Evolutionary conservation across 2,113 vertebrate genomes (phyloP).

Genomic region (Nycticebus coucang): DNA sequence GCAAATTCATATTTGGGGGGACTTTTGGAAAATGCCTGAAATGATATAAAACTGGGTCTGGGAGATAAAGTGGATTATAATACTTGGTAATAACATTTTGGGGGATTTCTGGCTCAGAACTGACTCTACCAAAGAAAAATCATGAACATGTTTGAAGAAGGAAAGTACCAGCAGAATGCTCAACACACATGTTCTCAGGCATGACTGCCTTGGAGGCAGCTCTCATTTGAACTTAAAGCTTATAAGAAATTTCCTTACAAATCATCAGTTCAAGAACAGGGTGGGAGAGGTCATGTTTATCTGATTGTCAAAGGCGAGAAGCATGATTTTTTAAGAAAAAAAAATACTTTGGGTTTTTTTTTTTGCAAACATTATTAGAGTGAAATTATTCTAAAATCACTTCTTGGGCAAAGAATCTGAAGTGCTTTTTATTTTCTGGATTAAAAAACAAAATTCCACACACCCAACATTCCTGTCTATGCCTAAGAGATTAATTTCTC

Average conservation of each 20-base stretch:
- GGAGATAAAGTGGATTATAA: background rate
- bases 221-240: background rate
- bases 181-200: fast-evolving
- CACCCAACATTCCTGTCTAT: slow-evolving; percentile 48
- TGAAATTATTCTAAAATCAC: slow-evolving; percentile 48
- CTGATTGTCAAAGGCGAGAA: background rate
- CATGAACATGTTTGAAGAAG: background rate
- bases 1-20: background rate
- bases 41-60: background rate
- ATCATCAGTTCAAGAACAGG: slow-evolving; percentile 1
- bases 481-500: slow-evolving; percentile 54
- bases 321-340: slow-evolving; percentile 31
- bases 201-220: background rate
- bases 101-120: background rate
- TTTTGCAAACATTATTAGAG: background rate
- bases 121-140: background rate
- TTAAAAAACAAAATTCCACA: background rate
- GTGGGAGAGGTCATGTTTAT: background rate
- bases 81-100: background rate
- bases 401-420: slow-evolving; percentile 41
- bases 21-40: slow-evolving; percentile 28
- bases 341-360: background rate
- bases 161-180: background rate
- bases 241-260: slow-evolving; percentile 13
- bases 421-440: background rate